These are phyloP conservation scores for Paramormyrops kingsleyae DNA, from an alignment of 2,113 vertebrate genomes.

Conservation along the genomic window DNA sequence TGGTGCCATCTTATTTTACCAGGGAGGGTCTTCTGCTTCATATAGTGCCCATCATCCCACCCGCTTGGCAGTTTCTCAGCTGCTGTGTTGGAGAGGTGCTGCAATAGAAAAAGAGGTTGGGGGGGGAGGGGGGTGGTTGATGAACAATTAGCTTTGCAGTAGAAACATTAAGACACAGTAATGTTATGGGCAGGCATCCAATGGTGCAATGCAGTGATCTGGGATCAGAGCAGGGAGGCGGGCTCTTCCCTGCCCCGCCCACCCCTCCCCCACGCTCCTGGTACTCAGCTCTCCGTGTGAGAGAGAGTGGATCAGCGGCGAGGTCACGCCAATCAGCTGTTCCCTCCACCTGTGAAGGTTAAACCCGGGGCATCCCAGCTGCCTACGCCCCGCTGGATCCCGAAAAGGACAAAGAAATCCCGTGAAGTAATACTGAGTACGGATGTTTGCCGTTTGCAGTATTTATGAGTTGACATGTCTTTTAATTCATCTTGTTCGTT, in stretches of 20 bases:
- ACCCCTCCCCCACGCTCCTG: background rate
- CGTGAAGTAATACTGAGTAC: background rate
- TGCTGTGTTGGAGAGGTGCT: background rate
- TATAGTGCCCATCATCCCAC: background rate
- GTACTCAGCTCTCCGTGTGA: background rate
- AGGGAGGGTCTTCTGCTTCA: background rate
- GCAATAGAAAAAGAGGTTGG: background rate
- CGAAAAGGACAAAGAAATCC: background rate
- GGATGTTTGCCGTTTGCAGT: background rate
- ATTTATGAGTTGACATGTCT: background rate
- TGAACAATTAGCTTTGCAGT: constrained; percentile 1
- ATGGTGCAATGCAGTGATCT: background rate
- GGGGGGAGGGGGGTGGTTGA: background rate
- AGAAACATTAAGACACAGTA: background rate
- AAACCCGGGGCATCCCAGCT: background rate
- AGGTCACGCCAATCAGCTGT: background rate
- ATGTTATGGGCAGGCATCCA: background rate
- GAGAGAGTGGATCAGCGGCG: background rate
- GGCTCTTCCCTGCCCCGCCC: background rate
- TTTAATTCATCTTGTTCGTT: background rate
- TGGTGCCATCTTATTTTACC: background rate
- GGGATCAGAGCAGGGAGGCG: background rate
- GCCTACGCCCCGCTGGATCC: background rate
- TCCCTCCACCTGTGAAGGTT: background rate
- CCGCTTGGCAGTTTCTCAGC: background rate